phyloP scores from a whole-genome alignment of 2,797 vertebrate genomes.

The Petrocephalus sullivani region DNA sequence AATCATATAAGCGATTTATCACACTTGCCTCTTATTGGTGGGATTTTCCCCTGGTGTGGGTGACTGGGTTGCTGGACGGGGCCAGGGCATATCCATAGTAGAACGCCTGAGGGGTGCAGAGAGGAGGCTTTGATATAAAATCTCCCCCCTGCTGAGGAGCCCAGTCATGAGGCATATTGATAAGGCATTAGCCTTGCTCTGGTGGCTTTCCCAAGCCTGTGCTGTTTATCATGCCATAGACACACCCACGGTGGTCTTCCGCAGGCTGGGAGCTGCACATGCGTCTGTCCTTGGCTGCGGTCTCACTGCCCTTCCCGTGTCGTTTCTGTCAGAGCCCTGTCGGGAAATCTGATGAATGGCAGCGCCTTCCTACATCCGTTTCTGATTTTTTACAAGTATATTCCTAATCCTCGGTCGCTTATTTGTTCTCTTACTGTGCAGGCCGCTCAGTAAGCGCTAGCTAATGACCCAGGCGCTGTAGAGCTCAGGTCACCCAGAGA shows the following conservation, averaged over 20 bases:
- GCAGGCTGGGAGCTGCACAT: background rate
- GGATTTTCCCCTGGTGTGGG: background rate
- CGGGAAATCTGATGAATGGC: background rate
- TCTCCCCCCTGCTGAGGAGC: slow-evolving; percentile 30
- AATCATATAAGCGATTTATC: background rate
- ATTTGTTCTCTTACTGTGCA: background rate
- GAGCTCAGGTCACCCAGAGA: background rate
- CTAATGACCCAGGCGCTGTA: background rate
- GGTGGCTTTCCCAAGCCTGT: background rate
- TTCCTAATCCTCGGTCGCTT: background rate
- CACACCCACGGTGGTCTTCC: background rate
- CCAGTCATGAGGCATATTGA: background rate
- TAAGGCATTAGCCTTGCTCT: background rate
- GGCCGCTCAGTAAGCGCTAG: background rate
- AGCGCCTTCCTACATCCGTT: background rate
- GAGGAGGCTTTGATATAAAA: slow-evolving; percentile 42
- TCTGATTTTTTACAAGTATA: background rate
- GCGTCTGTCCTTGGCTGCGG: background rate
- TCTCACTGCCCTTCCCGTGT: background rate
- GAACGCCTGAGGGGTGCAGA: slow-evolving; percentile 33
- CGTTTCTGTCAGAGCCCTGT: background rate
- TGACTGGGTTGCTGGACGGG: background rate
- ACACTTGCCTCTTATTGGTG: background rate
- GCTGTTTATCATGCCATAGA: background rate
- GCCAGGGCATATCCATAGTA: slow-evolving; percentile 28